These are phyloP conservation scores for Nephrotoma flavescens DNA, from an alignment of 2,888 invertebrate genomes.

Conservation along the genomic window DNA sequence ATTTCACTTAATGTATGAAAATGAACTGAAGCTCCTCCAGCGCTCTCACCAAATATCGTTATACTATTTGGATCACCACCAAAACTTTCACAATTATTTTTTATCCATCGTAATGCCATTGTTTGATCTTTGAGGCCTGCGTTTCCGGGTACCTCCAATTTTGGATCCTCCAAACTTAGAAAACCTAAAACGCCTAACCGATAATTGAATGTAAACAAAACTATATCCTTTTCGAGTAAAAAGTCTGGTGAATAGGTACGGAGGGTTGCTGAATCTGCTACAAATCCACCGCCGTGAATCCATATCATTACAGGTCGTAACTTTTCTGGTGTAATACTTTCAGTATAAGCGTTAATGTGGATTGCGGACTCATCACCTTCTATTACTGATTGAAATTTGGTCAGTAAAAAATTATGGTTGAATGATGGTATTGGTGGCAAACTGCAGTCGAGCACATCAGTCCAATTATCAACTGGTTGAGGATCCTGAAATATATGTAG, in stretches of 20 bases:
- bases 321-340: conserved; percentile 18
- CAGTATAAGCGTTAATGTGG: conserved; percentile 34
- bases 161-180: conserved; percentile 32
- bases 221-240: conserved; percentile 15
- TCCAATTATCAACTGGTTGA: conserved; percentile 29
- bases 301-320: conserved; percentile 33
- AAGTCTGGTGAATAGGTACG: conserved; percentile 33
- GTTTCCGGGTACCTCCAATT: conserved; percentile 34
- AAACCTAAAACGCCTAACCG: conserved; percentile 27
- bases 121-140: not conserved
- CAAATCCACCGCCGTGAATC: conserved; percentile 37
- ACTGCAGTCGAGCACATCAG: conserved; percentile 26
- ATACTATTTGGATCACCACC: not conserved
- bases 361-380: conserved; percentile 39
- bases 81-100: not conserved
- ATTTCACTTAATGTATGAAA: conserved; percentile 35
- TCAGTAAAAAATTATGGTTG: not conserved
- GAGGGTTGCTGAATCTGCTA: conserved; percentile 30
- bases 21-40: conserved; percentile 23
- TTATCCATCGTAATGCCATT: not conserved
- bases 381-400: conserved; percentile 15
- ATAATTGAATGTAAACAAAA: not conserved
- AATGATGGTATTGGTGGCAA: not conserved
- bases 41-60: not conserved
- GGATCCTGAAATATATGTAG: conserved; percentile 27